These are phyloP conservation scores for Shargacucullia verbasci DNA, from an alignment of 2,888 invertebrate genomes.

Conservation along the genomic window DNA sequence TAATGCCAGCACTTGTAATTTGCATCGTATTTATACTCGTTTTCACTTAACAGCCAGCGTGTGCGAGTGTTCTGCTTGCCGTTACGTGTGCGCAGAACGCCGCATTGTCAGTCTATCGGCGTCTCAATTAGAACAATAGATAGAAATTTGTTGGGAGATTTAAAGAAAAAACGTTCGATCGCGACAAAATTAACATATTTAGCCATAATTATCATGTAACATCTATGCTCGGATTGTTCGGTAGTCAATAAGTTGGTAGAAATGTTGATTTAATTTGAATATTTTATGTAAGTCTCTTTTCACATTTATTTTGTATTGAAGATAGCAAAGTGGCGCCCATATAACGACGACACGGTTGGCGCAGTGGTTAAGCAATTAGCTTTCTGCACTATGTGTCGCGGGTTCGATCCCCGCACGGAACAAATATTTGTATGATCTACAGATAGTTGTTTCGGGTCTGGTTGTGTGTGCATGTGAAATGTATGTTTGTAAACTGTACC, in stretches of 20 bases:
- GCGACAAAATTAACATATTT: slow-evolving; percentile 62
- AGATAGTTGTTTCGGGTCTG: no score
- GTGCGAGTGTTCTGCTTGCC: slow-evolving; percentile 78
- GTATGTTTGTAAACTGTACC: no score
- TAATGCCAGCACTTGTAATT: slow-evolving; percentile 84
- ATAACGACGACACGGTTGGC: no score
- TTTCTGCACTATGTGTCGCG: no score
- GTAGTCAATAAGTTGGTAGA: slow-evolving; percentile 48
- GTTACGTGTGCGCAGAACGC: slow-evolving; percentile 75
- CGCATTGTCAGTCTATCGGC: slow-evolving; percentile 80
- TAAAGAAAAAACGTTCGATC: slow-evolving; percentile 71
- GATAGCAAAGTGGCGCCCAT: slow-evolving; percentile 1
- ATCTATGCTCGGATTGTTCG: slow-evolving; percentile 52
- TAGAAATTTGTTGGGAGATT: slow-evolving; percentile 83
- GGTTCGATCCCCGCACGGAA: no score
- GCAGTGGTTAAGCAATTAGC: no score
- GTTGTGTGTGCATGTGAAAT: no score
- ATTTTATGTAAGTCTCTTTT: slow-evolving; percentile 46
- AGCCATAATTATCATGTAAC: slow-evolving; percentile 65
- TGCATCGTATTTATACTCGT: slow-evolving; percentile 88
- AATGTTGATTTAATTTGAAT: slow-evolving; percentile 43
- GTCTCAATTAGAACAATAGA: slow-evolving; percentile 83
- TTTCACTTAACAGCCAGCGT: slow-evolving; percentile 78
- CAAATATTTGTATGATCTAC: no score
- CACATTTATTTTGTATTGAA: slow-evolving; percentile 9